Evolutionary conservation across 2,113 vertebrate genomes (phyloP).

Genomic region (Vulpes lagopus): DNA sequence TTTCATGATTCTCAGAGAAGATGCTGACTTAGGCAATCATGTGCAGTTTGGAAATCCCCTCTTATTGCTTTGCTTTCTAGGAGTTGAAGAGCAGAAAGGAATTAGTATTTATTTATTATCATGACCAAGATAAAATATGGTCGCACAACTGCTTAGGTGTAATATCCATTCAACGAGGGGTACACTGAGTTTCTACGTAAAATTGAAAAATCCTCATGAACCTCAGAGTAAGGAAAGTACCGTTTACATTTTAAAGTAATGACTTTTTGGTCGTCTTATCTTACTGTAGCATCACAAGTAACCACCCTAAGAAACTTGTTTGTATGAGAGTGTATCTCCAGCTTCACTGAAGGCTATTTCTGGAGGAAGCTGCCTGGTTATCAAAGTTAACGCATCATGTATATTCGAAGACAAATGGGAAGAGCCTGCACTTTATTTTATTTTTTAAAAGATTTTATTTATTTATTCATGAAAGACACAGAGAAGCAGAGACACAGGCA

Average conservation of each 20-base stretch:
- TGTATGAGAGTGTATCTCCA: not conserved
- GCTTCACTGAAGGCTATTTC: not conserved
- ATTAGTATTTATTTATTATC: not conserved
- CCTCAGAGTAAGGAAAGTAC: not conserved
- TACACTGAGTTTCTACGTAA: not conserved
- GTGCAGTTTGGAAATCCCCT: conserved; percentile 28
- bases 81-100: not conserved
- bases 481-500: too few relatives aligned
- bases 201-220: not conserved
- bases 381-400: not conserved
- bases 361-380: not conserved
- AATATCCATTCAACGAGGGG: not conserved
- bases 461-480: too few relatives aligned
- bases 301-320: not conserved
- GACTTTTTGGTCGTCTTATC: not conserved
- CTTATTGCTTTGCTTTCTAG: conserved; percentile 4
- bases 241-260: not conserved
- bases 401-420: not conserved
- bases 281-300: not conserved
- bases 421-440: not conserved
- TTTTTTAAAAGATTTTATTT: too few relatives aligned
- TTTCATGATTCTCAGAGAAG: not conserved
- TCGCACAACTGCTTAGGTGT: not conserved
- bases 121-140: not conserved
- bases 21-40: not conserved